These are phyloP conservation scores for Sula dactylatra DNA, from an alignment of 2,113 vertebrate species.

Conservation along the genomic window DNA sequence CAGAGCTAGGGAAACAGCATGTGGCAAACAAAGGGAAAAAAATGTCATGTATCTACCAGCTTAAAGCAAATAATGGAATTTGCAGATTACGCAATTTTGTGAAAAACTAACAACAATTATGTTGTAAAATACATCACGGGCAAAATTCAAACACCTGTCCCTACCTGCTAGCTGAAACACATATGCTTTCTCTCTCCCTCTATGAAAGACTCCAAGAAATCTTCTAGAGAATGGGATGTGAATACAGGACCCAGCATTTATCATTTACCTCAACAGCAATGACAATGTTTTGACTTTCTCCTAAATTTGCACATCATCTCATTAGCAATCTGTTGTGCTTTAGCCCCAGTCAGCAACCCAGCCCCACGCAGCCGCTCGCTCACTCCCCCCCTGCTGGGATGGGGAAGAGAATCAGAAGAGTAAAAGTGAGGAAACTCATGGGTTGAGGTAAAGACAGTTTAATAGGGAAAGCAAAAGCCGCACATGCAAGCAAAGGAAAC, in stretches of 20 bases:
- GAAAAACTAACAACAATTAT: neutral
- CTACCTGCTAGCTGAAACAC: neutral
- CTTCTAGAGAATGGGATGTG: neutral
- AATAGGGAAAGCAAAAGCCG: no score
- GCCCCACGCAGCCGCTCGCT: no score
- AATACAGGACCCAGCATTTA: neutral
- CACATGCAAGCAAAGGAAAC: no score
- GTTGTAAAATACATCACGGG: neutral
- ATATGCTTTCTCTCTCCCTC: neutral
- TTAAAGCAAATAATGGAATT: neutral
- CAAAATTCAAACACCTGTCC: neutral
- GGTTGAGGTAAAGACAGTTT: no score
- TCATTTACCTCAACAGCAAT: neutral
- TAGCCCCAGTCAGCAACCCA: no score
- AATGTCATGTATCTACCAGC: neutral
- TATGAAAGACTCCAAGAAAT: neutral
- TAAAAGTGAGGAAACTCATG: no score
- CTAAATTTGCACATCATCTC: neutral
- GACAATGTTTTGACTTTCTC: neutral
- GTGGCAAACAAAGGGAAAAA: neutral
- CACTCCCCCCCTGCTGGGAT: no score
- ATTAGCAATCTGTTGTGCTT: no score
- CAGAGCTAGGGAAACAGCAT: neutral
- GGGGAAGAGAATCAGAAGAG: no score
- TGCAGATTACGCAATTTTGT: neutral